phyloP scores from a whole-genome alignment of 2,113 vertebrate species.

The Ictalurus furcatus region DNA sequence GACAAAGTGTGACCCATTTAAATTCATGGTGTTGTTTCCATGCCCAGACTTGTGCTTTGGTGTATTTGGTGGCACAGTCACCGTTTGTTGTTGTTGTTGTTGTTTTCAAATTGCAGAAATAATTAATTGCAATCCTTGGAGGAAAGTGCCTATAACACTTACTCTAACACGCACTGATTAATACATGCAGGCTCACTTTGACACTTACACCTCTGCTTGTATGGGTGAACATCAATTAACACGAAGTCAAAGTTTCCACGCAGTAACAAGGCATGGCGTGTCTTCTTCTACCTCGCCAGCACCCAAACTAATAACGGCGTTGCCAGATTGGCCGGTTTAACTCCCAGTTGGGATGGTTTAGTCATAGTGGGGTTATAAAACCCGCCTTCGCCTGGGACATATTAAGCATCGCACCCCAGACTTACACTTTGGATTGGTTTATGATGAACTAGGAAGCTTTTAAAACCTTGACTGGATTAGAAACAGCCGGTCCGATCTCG shows the following conservation, averaged over 20 bases:
- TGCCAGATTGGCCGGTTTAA: slow-evolving; percentile 33
- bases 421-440: not conserved
- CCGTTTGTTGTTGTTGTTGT: not conserved
- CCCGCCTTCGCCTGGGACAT: not conserved
- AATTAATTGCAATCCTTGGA: not conserved
- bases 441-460: not conserved
- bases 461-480: not conserved
- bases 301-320: slow-evolving; percentile 15
- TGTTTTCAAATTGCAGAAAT: not conserved
- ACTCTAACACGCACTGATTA: not conserved
- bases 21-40: slow-evolving; percentile 33
- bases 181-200: not conserved
- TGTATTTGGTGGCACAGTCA: not conserved
- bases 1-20: slow-evolving; percentile 76
- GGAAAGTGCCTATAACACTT: slow-evolving; percentile 3
- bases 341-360: not conserved
- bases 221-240: slow-evolving; percentile 39
- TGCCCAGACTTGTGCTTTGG: not conserved
- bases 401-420: not conserved
- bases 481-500: not conserved
- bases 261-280: slow-evolving; percentile 14
- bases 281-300: not conserved
- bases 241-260: slow-evolving; percentile 32
- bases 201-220: slow-evolving; percentile 34
- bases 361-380: not conserved